These are phyloP conservation scores for Aegotheles bennettii DNA, from an alignment of 2,113 vertebrate species.

Conservation along the genomic window DNA sequence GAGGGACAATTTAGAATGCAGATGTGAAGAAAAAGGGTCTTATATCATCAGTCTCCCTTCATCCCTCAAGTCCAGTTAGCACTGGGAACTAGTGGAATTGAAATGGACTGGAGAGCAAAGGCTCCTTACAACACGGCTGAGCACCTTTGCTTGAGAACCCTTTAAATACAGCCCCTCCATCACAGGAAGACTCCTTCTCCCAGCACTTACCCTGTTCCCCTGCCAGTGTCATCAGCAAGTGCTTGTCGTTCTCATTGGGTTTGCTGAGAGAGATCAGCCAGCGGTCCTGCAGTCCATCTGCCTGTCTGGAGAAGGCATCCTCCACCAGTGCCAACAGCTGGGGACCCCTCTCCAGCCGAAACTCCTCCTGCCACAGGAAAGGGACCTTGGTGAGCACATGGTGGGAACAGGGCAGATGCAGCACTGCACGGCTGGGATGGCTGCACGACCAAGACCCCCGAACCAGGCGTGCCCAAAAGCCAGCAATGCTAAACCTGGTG, in stretches of 20 bases:
- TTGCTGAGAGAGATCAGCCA: slow-evolving; percentile 94
- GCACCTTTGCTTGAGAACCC: neutral
- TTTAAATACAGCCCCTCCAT: neutral
- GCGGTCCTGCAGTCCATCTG: slow-evolving; percentile 79
- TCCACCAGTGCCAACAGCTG: slow-evolving; percentile 86
- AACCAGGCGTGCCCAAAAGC: neutral
- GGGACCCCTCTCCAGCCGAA: slow-evolving; percentile 81
- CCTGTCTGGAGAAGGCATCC: slow-evolving; percentile 81
- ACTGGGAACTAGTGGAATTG: neutral
- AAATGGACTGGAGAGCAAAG: neutral
- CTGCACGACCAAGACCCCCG: neutral
- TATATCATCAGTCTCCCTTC: neutral
- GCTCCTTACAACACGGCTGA: neutral
- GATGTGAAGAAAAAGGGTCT: neutral
- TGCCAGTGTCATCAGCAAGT: slow-evolving; percentile 90
- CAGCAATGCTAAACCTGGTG: neutral
- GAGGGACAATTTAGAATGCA: neutral
- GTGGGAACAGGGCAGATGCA: neutral
- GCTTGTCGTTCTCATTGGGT: slow-evolving; percentile 88
- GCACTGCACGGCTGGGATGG: neutral
- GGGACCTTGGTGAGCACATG: neutral
- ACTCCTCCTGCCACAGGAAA: slow-evolving; percentile 81
- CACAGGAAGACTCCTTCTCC: neutral
- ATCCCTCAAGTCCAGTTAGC: neutral
- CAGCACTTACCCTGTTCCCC: slow-evolving; percentile 82